Evolutionary conservation across 2,113 vertebrate genomes (phyloP), one percentile per base, ranked within the genome.

Genomic region (Cervus canadensis): DNA sequence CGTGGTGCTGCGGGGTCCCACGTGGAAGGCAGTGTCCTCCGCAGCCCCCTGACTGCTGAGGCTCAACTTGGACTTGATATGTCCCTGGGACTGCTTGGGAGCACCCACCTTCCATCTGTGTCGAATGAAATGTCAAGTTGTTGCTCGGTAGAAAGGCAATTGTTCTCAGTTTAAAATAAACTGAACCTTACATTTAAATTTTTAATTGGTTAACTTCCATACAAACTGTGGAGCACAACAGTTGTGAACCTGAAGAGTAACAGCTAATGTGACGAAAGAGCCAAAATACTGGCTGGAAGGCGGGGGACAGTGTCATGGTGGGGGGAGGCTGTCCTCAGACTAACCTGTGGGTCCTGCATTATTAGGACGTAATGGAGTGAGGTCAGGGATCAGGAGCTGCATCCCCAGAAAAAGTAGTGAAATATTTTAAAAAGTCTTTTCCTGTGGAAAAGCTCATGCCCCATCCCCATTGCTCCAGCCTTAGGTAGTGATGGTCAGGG

Each of bases 1-100:
- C 21, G 52, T 3, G 7, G 57, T n/a, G 52, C 13, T 3, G 0
- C 0, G 19, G 15, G 33, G 36, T 33, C 79, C 14, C 0, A 0
- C 36, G 12, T 78, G 45, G 62, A 64, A 48, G 48, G 33, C 28
- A 25, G 52, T 8, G 4, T 28, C 56, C 48, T 45, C 12, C 0
- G 3, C 14, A 36, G 15, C 28, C 50, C 36, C 1, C 2, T 1
- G 26, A 12, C 45, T 52, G 13, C 30, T 4, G 33, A n/a, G 74
- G 43, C 12, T 52, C 17, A 3, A 0, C 36, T 74, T 11, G 4
- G 45, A n/a, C 6, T 3, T 64, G 26, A 6, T 21, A 9, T 13
- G 6, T 7, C 19, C 83, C 0, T 0, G 0, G 30, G 5, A 52
- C 78, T 54, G 56, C 78, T 17, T 13, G 2, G 28, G 28, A 13